Base-by-base conservation (phyloP, 2,888 invertebrate species). In the Cantharis flavilabris region DNA sequence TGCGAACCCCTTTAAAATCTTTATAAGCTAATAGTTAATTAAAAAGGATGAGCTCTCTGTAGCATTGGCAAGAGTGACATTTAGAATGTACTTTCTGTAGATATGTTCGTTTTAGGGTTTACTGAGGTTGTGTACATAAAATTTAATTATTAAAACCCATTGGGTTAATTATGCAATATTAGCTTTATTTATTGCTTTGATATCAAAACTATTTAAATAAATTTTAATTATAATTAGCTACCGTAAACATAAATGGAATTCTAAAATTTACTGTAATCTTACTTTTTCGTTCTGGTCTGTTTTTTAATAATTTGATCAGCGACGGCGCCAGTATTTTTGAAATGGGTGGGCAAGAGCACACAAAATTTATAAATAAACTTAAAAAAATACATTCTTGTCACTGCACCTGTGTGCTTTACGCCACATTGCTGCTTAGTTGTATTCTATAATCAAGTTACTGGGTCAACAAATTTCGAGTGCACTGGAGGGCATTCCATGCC, bases 11-110 rank as follows among this genome's bases (percentile, higher is more conserved):
- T 70, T 73, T 74, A 70, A 26, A 62, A 28, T 62, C 70, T 74
- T 70, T 64, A 23, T 49, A 62, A 63, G 62, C 28, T 74, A 74
- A 74, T 74, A 69, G 69, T 74, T 74, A 70, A 74, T 69, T 74
- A 74, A 74, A 69, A 74, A 69, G 62, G 33, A 70, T 74, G 70
- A 49, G 28, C 16, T 63, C 28, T 18, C 28, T 23, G 63, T 69
- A 62, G 73, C 26, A 23, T 26, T 30, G 62, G 16, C 63, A 69
- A 74, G 62, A 33, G 69, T 62, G 74, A 74, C 74, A 70, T 74
- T 70, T 69, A 62, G 65, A 71, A 67, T 67, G 65, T n/a, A n/a
- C 26, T 67, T 67, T 49, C 49, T 49, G 49, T 49, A 49, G 49
- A 49, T 49, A 49, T 49, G 49, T 49, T 49, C 49, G 49, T 49